Evolutionary conservation across 2,797 vertebrate species (phyloP), one percentile per base, ranked within the genome.

Genomic region (Ataeniobius toweri): DNA sequence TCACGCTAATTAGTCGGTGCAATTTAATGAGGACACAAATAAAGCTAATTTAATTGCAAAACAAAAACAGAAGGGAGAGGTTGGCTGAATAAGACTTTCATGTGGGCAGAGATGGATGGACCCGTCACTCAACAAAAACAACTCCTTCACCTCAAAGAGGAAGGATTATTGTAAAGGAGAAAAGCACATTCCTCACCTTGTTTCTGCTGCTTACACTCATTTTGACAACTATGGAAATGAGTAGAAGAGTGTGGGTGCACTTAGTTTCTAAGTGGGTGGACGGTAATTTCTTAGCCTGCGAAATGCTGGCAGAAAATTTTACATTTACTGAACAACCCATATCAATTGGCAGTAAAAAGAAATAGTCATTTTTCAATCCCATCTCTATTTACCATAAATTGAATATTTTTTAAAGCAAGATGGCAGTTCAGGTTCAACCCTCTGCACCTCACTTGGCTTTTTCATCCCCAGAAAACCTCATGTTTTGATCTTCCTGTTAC

Each of bases 21-120:
- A 82, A 85, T 94, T 92, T 93, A 93, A 94, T 91, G 91, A 82
- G 86, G 71, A 83, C 87, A 89, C 88, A 94, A 93, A 95, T 93
- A 88, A 94, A 89, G 91, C 88, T 63, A 78, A 92, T 91, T 89
- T 88, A 90, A 91, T 84, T 78, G 80, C 59, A 73, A 88, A 90
- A 88, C 85, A 90, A 89, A 92, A 90, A 80, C 75, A 75, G 75
- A 67, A 48, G 41, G 46, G 20, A 24, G 51, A 78, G 77, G 51
- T 53, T 63, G 26, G 61, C 46, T 26, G 61, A 46, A 81, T 70
- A 76, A 82, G 83, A 84, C 68, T 51, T 75, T 84, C 22, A 80
- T 67, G 75, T 65, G 80, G 75, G 78, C 80, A 80, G 77, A 53
- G 44, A 59, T 56, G 73, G 80, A 85, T 80, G 76, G 78, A 79